These are phyloP conservation scores for Mesorhabditis belari DNA, from an alignment of 2,888 invertebrate genomes.

Conservation along the genomic window DNA sequence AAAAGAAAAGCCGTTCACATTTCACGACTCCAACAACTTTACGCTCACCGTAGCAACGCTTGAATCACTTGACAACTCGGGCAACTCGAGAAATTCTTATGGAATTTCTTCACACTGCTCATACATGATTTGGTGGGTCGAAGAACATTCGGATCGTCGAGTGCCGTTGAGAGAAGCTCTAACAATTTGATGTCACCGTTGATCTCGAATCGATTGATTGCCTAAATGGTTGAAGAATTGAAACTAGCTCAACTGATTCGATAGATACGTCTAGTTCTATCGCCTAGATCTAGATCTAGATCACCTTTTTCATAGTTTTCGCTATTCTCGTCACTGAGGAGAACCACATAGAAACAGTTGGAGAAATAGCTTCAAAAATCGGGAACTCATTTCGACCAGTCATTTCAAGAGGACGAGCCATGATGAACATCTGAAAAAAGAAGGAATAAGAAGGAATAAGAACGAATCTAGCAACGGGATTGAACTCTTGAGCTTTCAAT, in stretches of 20 bases:
- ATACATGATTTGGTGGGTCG: neutral
- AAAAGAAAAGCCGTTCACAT: neutral
- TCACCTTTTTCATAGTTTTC: neutral
- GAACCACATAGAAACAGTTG: slow-evolving; percentile 41
- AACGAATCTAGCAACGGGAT: too few relatives aligned
- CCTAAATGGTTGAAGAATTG: too few relatives aligned
- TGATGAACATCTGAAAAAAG: slow-evolving; percentile 25
- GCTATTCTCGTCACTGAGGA: slow-evolving; percentile 5
- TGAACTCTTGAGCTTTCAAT: too few relatives aligned
- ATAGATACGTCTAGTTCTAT: too few relatives aligned
- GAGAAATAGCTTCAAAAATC: slow-evolving; percentile 43
- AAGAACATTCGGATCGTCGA: neutral
- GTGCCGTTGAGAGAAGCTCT: neutral
- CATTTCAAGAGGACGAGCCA: slow-evolving; percentile 31
- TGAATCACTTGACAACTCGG: neutral
- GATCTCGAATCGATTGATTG: neutral
- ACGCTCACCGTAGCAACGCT: slow-evolving; percentile 7
- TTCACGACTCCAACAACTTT: slow-evolving; percentile 4
- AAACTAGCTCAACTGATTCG: too few relatives aligned
- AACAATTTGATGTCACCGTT: neutral
- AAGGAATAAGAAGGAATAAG: too few relatives aligned
- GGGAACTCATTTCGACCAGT: slow-evolving; percentile 34
- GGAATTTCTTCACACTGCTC: neutral
- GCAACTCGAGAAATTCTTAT: slow-evolving; percentile 2
- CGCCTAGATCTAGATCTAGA: neutral